These are phyloP conservation scores for Psilopsiagon aurifrons DNA, from an alignment of 2,113 vertebrate species.

Conservation along the genomic window DNA sequence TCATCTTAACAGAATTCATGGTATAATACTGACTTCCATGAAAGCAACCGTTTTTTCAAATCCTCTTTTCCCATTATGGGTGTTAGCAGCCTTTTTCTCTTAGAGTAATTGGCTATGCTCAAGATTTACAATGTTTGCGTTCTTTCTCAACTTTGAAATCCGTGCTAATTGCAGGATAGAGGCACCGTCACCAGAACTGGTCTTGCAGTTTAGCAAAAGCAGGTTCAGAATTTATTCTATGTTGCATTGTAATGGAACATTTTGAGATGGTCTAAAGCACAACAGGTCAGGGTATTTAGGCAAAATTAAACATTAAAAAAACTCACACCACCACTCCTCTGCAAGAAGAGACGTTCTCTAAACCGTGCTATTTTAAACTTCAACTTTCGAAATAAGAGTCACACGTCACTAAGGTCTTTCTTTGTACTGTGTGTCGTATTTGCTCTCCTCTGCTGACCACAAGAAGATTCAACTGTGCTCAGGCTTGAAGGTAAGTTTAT, in stretches of 20 bases:
- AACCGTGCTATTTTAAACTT: not conserved
- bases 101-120: not conserved
- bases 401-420: not conserved
- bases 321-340: not conserved
- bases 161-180: not conserved
- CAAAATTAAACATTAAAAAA: not conserved
- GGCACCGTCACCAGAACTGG: not conserved
- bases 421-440: not conserved
- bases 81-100: not conserved
- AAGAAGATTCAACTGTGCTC: not conserved
- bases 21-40: not conserved
- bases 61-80: not conserved
- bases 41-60: slow-evolving; percentile 38
- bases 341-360: not conserved
- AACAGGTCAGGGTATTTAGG: not conserved
- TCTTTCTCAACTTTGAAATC: not conserved
- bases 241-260: not conserved
- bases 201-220: not conserved
- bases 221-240: not conserved
- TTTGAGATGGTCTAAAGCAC: not conserved
- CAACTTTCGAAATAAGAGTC: not conserved
- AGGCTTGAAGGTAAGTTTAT: not conserved
- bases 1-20: not conserved
- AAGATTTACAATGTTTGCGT: not conserved
- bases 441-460: not conserved